These are phyloP conservation scores for Acipenser oxyrinchus DNA, from an alignment of 2,797 vertebrate genomes.

Conservation along the genomic window DNA sequence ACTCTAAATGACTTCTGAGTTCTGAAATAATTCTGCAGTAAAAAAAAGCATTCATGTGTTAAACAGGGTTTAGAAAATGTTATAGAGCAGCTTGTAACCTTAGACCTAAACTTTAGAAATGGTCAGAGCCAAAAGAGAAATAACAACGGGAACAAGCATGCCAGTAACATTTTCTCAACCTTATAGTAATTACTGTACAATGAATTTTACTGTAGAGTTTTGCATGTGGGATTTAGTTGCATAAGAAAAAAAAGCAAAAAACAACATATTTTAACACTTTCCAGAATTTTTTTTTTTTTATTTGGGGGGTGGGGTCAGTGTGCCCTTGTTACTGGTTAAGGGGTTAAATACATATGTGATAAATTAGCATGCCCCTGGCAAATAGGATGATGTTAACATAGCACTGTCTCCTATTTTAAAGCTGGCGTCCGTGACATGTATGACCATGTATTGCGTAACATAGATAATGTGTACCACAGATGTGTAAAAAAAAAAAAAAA, in stretches of 20 bases:
- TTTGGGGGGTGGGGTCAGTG: not conserved
- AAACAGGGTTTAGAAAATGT: not conserved
- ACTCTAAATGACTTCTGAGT: too few relatives aligned
- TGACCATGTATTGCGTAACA: too few relatives aligned
- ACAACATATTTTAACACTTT: conserved; percentile 30
- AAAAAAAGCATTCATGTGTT: not conserved
- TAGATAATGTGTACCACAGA: too few relatives aligned
- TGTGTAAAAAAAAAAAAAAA: too few relatives aligned
- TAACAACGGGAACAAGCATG: not conserved
- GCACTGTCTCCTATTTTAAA: conserved; percentile 7
- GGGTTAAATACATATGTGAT: conserved; percentile 37
- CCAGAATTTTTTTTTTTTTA: conserved; percentile 24
- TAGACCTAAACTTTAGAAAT: not conserved
- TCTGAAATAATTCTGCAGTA: too few relatives aligned
- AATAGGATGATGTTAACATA: conserved; percentile 19
- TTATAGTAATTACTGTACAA: conserved; percentile 5
- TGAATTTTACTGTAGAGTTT: conserved; percentile 5
- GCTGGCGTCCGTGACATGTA: too few relatives aligned
- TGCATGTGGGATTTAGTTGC: conserved; percentile 7
- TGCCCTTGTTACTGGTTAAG: conserved; percentile 13
- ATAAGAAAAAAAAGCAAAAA: conserved; percentile 12
- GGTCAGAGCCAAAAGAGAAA: not conserved
- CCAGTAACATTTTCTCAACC: not conserved
- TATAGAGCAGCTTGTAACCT: not conserved
- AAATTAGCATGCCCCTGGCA: conserved; percentile 32